Evolutionary conservation across 2,797 vertebrate species (phyloP).

Genomic region (Graptemys geographica): DNA sequence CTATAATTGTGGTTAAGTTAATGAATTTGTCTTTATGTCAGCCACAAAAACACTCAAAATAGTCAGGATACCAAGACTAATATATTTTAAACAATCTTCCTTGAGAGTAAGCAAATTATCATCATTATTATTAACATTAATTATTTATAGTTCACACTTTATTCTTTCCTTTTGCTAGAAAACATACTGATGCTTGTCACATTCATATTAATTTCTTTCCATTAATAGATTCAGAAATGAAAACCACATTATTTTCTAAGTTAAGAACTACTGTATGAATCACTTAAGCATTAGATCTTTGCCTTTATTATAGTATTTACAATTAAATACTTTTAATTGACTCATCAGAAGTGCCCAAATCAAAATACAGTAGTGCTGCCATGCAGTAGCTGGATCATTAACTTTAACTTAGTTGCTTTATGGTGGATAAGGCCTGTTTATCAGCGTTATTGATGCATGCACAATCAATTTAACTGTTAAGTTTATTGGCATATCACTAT

Average conservation of each 20-base stretch:
- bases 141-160: conserved; percentile 6
- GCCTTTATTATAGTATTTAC: conserved; percentile 27
- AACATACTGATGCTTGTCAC: conserved; percentile 24
- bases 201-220: conserved; percentile 18
- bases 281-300: conserved; percentile 20
- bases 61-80: background rate
- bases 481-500: background rate
- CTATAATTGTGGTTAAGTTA: background rate
- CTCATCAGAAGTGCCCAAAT: background rate
- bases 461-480: background rate
- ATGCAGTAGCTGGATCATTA: background rate
- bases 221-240: conserved; percentile 20
- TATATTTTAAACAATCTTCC: conserved; percentile 10
- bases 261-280: background rate
- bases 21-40: background rate
- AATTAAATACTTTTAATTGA: conserved; percentile 45
- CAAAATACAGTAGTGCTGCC: background rate
- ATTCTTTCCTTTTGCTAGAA: background rate
- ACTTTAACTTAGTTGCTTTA: background rate
- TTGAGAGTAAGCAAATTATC: background rate
- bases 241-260: conserved; percentile 16
- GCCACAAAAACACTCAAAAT: background rate
- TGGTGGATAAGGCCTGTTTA: background rate
- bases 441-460: background rate
- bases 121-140: background rate